Base-by-base conservation (phyloP, 2,797 vertebrate species). In the Chaenodraco wilsoni region DNA sequence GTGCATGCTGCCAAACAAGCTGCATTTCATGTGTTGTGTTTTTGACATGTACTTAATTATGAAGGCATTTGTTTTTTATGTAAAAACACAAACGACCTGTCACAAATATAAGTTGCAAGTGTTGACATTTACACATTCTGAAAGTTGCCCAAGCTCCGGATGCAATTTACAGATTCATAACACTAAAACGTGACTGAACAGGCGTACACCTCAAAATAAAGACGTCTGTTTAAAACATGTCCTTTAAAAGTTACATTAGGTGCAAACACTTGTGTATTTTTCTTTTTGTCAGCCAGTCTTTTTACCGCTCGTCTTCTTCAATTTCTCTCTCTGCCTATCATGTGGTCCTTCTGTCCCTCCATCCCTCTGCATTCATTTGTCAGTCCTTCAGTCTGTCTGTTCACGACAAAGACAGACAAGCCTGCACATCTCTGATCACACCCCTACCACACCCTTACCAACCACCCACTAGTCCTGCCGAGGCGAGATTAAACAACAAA, bases 401-500 rank as follows among this genome's bases (percentile, higher is more conserved):
- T 87, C 82, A 52, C 41, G 85, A 88, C 87, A 88, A 90, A 90
- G 84, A 92, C 79, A 90, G 89, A 86, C 87, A 91, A 92, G 85
- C 82, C 80, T 41, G 77, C 68, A 69, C 80, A 87, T 84, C 87
- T 90, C 60, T 48, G 83, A 91, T 92, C 86, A 71, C 72, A 58
- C 81, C 90, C 81, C 76, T 71, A 88, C 88, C 87, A 73, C 83
- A 83, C 85, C 79, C 61, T 73, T 70, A 78, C 73, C 85, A 82
- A 84, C 81, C 91, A 88, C 91, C 85, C 86, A 87, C 90, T 92
- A 84, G 83, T 87, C 91, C 94, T 95, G 94, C 91, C 82, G 88
- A 88, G 92, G 89, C 82, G 84, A 94, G 95, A 94, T 93, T 91
- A 95, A 93, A 94, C 90, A 94, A 89, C 93, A 95, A 93, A 92